Conservation (phyloP, 2,888 invertebrate genomes). For the Trichogramma dendrolimi region DNA sequence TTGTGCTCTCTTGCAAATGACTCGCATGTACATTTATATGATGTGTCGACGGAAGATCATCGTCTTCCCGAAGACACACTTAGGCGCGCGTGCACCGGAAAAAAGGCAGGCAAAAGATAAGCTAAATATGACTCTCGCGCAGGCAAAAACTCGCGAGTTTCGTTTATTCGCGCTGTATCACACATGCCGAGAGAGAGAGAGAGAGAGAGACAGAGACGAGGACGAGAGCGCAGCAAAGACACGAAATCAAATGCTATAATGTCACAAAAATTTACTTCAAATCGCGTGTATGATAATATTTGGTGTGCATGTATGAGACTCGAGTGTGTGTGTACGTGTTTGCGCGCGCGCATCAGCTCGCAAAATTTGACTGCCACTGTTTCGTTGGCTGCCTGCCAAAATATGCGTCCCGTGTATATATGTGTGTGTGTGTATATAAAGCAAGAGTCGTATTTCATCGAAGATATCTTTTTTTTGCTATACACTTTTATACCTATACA, state of each 20-base stretch:
- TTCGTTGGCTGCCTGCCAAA: constrained; percentile 22
- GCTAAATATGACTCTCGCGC: too few species aligned
- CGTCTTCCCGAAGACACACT: constrained; percentile 26
- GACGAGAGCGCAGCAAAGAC: too few species aligned
- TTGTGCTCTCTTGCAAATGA: background rate
- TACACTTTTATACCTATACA: background rate
- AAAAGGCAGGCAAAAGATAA: background rate
- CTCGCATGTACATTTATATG: background rate
- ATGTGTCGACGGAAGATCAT: constrained; percentile 26
- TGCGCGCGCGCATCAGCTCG: constrained; percentile 17
- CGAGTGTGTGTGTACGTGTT: too few species aligned
- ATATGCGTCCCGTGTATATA: background rate
- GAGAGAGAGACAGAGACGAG: too few species aligned
- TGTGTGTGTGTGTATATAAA: background rate
- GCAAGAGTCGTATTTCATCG: constrained; percentile 21
- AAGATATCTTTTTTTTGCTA: constrained; percentile 2
- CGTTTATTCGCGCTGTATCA: too few species aligned
- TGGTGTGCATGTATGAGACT: too few species aligned
- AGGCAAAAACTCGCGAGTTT: too few species aligned
- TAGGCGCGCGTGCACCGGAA: constrained; percentile 18
- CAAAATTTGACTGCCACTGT: constrained; percentile 15
- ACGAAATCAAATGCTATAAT: too few species aligned
- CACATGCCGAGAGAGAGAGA: too few species aligned
- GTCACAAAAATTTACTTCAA: too few species aligned
- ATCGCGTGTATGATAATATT: too few species aligned